Conservation (phyloP, 2,888 invertebrate species). For the Endomychus coccineus region DNA sequence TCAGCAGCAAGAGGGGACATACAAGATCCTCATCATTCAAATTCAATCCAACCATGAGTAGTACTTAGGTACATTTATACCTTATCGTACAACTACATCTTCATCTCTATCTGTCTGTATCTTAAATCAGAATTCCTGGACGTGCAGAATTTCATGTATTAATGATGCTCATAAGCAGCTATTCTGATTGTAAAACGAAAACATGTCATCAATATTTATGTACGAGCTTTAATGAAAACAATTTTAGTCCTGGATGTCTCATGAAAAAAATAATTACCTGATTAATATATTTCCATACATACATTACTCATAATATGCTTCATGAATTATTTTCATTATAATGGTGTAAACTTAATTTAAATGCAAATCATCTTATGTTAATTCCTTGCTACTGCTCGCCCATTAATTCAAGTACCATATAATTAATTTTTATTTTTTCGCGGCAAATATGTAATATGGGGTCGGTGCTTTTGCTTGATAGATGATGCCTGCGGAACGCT, state of each 20-base stretch:
- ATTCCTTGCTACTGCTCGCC: conserved; percentile 44
- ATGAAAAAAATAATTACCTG: conserved; percentile 35
- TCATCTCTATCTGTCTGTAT: no score
- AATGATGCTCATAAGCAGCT: no score
- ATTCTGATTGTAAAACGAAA: no score
- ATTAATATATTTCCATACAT: conserved; percentile 25
- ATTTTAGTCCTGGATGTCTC: conserved; percentile 20
- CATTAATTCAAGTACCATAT: conserved; percentile 65
- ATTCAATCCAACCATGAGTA: no score
- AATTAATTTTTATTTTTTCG: conserved; percentile 55
- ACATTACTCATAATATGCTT: conserved; percentile 41
- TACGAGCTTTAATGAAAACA: conserved; percentile 27
- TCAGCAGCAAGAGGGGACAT: no score
- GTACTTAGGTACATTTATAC: no score
- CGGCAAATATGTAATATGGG: conserved; percentile 39
- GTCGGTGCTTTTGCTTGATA: conserved; percentile 32
- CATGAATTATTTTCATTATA: conserved; percentile 45
- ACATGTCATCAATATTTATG: no score
- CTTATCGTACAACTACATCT: no score
- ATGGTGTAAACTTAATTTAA: conserved; percentile 47
- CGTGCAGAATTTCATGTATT: no score
- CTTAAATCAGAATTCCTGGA: no score
- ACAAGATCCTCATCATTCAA: no score
- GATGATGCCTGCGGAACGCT: conserved; percentile 32
- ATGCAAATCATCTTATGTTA: conserved; percentile 47